Evolutionary conservation across 2,888 invertebrate genomes (phyloP), one percentile per base, ranked within the genome.

Genomic region (Sicus ferrugineus): DNA sequence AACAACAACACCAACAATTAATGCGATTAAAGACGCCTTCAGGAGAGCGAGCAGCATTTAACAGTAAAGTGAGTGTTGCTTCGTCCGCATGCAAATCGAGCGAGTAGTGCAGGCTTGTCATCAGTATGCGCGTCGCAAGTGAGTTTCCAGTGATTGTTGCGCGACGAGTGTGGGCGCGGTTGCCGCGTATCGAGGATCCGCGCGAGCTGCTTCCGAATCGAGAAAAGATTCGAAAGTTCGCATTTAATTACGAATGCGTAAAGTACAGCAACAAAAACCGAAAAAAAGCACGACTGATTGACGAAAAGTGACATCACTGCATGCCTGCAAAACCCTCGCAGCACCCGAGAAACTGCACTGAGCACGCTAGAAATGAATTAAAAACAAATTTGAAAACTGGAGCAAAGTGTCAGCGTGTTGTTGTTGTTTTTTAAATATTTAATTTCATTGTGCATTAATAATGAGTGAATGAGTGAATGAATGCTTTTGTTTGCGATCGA

Each of bases 301-400:
- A n/a, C 5, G 4, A 6, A 21, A 67, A 70, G 61, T 65, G 70
- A 68, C 71, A 71, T 64, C 67, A 63, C 67, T 62, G 62, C 14
- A n/a, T 42, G n/a, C 42, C 42, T 14, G 14, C n/a, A 42, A 42
- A 3, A 42, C 16, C 11, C 14, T n/a, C 5, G 42, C 2, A 42
- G 16, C 5, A 34, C 34, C 34, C 58, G 9, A 54, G 1, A 28
- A 58, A 30, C n/a, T n/a, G 50, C 28, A 23, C 28, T 26, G 28
- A 54, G 26, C 23, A 23, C 23, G 52, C 23, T 19, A n/a, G 6
- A 5, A 19, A 52, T 6, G 23, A 52, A 52, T 21, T 19, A 19
- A 21, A 52, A 6, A 38, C 38, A 9, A 9, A 38, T 52, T 23
- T n/a, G 21, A 16, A 30, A 63, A 63, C 30, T 63, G 63, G 50